Conservation (phyloP, 2,113 vertebrate genomes). For the Toxotes jaculatrix region DNA sequence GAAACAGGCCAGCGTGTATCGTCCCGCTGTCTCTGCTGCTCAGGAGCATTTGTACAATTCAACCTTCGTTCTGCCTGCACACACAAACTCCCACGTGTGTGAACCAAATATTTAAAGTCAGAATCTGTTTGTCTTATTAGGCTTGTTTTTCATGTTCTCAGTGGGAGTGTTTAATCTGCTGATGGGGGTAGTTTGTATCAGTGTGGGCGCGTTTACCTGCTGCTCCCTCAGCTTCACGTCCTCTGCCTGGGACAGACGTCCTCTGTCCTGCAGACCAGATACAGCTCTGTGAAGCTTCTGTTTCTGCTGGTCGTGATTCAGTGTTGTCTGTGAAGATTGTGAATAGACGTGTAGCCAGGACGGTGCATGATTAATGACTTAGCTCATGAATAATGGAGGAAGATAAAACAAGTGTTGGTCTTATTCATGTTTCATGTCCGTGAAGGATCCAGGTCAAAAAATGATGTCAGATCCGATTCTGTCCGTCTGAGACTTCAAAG, state of each 20-base stretch:
- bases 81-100: too few relatives aligned
- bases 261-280: neutral
- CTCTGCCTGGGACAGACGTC: neutral
- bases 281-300: neutral
- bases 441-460: neutral
- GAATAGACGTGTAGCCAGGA: too few relatives aligned
- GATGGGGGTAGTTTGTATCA: neutral
- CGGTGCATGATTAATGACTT: neutral
- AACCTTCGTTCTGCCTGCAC: too few relatives aligned
- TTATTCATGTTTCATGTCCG: neutral
- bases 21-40: too few relatives aligned
- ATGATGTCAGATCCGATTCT: neutral
- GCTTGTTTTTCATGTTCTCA: conserved; percentile 18
- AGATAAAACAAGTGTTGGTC: neutral
- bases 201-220: neutral
- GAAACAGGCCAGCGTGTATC: too few relatives aligned
- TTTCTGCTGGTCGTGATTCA: conserved; percentile 3
- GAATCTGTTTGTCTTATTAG: too few relatives aligned
- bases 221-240: neutral
- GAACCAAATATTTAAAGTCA: too few relatives aligned
- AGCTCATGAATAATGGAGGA: neutral
- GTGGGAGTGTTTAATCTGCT: neutral
- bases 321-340: neutral
- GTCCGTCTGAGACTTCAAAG: conserved; percentile 4
- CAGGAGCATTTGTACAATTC: too few relatives aligned